A percentile compares a stretch with the other conserved stretches of the same genome.
Conservation (phyloP, 2,797 vertebrate species). For the Apodemus agrarius region DNA sequence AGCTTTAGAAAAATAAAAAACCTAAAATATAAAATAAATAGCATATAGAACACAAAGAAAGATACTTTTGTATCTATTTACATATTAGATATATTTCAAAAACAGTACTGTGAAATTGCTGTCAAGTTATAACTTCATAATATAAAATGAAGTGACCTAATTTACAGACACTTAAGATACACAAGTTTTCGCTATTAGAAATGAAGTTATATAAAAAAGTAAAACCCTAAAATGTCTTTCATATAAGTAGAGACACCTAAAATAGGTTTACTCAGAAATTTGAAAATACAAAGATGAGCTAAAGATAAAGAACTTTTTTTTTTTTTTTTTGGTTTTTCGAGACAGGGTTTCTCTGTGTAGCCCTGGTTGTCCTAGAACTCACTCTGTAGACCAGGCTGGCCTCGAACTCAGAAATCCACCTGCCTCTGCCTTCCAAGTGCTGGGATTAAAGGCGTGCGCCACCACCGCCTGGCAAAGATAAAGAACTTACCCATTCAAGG, state of each 20-base stretch:
- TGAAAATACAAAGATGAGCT: background rate
- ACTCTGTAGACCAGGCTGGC: too few relatives aligned
- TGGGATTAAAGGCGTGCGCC: too few relatives aligned
- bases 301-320: background rate
- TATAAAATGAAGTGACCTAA: conserved; percentile 23
- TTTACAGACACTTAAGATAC: background rate
- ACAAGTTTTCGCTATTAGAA: background rate
- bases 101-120: background rate
- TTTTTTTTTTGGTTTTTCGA: too few relatives aligned
- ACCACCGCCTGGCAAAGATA: too few relatives aligned
- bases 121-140: background rate
- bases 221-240: background rate
- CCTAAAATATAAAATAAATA: conserved; percentile 11
- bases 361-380: too few relatives aligned
- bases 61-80: background rate
- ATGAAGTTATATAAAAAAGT: background rate
- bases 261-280: background rate
- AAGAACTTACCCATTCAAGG: background rate
- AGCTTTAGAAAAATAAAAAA: background rate
- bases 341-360: too few relatives aligned
- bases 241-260: background rate
- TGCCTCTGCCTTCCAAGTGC: too few relatives aligned
- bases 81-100: background rate
- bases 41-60: background rate
- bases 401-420: too few relatives aligned